These are phyloP conservation scores for Odobenus rosmarus DNA, from an alignment of 2,113 vertebrate genomes.

Conservation along the genomic window DNA sequence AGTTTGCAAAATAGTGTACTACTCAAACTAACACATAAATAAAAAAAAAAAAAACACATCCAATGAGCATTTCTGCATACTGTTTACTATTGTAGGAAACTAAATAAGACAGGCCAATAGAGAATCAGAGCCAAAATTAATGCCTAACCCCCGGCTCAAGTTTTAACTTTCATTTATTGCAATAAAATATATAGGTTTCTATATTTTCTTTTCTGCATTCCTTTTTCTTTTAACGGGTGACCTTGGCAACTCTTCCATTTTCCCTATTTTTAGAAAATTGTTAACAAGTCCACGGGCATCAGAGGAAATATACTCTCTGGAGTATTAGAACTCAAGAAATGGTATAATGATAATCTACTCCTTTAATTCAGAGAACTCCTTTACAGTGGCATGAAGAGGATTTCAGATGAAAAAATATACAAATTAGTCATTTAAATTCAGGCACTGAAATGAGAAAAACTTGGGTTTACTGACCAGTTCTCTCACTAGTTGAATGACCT, in stretches of 20 bases:
- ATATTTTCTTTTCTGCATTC: slow-evolving; percentile 25
- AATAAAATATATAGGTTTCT: slow-evolving; percentile 52
- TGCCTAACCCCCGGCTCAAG: background rate
- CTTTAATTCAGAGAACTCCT: background rate
- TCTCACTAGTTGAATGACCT: background rate
- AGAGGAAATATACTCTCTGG: slow-evolving; percentile 16
- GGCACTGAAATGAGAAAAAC: background rate
- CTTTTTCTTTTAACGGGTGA: slow-evolving; percentile 53
- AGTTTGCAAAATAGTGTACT: background rate
- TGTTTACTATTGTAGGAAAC: background rate
- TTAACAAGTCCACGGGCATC: slow-evolving; percentile 13
- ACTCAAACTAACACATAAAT: background rate
- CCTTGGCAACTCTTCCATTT: slow-evolving; percentile 39
- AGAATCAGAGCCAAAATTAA: background rate
- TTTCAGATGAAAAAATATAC: background rate
- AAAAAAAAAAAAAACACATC: background rate
- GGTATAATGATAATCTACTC: background rate
- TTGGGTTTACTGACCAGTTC: background rate
- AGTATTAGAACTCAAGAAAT: slow-evolving; percentile 39
- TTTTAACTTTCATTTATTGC: slow-evolving; percentile 39
- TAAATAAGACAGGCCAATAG: background rate
- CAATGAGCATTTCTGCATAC: background rate
- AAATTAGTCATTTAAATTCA: slow-evolving; percentile 36
- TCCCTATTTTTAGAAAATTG: slow-evolving; percentile 56
- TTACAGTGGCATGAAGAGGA: background rate